A percentile compares a stretch with the other conserved stretches of the same genome.
phyloP scores from a whole-genome alignment of 2,888 invertebrate genomes.

The Endomychus coccineus region DNA sequence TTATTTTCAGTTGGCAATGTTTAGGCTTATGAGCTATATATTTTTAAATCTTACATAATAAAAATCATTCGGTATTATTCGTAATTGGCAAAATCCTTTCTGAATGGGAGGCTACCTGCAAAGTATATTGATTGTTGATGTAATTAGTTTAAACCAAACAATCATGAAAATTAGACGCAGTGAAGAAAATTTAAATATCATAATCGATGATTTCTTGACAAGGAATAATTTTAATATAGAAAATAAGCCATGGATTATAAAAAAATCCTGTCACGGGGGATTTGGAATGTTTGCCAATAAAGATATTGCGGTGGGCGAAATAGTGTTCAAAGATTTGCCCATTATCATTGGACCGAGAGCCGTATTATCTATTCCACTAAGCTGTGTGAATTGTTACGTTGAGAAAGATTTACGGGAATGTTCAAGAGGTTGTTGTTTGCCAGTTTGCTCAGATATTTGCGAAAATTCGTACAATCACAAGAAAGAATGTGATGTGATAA shows the following conservation, averaged over 20 bases:
- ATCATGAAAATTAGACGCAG: background rate
- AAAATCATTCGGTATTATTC: too few species aligned
- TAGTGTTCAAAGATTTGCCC: conserved; percentile 64
- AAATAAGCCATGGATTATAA: conserved; percentile 53
- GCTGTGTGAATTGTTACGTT: conserved; percentile 60
- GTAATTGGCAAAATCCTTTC: too few species aligned
- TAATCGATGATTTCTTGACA: conserved; percentile 24
- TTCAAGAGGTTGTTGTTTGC: conserved; percentile 57
- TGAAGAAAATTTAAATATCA: conserved; percentile 13
- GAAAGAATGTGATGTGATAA: conserved; percentile 51
- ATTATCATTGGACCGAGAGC: conserved; percentile 63
- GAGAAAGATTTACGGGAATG: conserved; percentile 45
- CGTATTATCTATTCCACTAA: conserved; percentile 47
- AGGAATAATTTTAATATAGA: conserved; percentile 18
- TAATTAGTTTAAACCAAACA: too few species aligned
- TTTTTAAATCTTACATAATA: too few species aligned
- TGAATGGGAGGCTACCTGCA: too few species aligned
- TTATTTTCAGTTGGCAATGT: too few species aligned
- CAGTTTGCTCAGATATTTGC: conserved; percentile 61
- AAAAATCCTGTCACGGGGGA: conserved; percentile 55
- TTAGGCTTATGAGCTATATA: too few species aligned
- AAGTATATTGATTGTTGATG: too few species aligned
- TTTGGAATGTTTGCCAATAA: conserved; percentile 64
- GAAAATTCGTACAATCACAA: conserved; percentile 53
- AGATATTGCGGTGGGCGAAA: conserved; percentile 59